phyloP scores from a whole-genome alignment of 2,113 vertebrate genomes.

The Ancistrus triradiatus region DNA sequence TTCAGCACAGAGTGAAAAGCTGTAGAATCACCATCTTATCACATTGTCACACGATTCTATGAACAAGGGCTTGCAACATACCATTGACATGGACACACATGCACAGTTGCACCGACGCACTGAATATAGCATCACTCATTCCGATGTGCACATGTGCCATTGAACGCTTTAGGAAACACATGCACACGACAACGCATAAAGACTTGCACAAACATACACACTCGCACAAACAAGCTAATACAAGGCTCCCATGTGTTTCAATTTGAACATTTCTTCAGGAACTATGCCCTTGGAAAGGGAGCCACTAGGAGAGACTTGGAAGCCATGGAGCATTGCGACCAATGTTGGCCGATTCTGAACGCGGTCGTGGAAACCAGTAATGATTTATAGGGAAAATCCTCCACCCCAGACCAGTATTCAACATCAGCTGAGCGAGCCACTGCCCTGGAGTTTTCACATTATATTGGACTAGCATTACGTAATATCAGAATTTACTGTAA shows the following conservation, averaged over 20 bases:
- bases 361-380: conserved; percentile 45
- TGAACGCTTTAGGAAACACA: conserved; percentile 29
- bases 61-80: conserved; percentile 33
- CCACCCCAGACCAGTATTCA: conserved; percentile 38
- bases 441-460: conserved; percentile 13
- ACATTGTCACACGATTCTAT: conserved; percentile 51
- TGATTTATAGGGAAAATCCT: conserved; percentile 38
- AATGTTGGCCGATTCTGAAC: conserved; percentile 33
- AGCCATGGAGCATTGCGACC: conserved; percentile 21
- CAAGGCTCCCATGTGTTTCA: conserved; percentile 21
- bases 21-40: conserved; percentile 34
- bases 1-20: conserved; percentile 28
- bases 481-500: not conserved
- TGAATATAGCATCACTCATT: not conserved
- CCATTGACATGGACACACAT: conserved; percentile 23
- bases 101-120: conserved; percentile 8
- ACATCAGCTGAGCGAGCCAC: conserved; percentile 34
- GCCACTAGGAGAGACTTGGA: not conserved
- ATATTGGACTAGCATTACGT: conserved; percentile 14
- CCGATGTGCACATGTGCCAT: conserved; percentile 15
- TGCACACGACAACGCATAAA: conserved; percentile 30
- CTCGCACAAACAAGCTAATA: conserved; percentile 27
- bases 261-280: conserved; percentile 22
- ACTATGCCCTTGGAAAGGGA: conserved; percentile 13
- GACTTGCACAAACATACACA: conserved; percentile 24